Evolutionary conservation across 1,140 invertebrate species (phyloP).

Genomic region (Agrypnia vestita): DNA sequence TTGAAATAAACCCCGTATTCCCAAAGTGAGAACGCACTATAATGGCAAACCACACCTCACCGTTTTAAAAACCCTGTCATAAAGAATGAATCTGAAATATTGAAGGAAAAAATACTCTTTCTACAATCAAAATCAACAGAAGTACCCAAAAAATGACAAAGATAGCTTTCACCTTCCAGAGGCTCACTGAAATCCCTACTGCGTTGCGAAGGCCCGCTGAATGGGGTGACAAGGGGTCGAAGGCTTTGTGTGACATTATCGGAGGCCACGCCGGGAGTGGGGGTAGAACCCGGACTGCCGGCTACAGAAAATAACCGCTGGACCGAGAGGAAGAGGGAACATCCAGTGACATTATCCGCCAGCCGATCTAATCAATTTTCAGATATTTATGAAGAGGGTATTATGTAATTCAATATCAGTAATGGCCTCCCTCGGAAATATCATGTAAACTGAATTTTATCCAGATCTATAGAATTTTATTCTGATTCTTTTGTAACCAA

Average conservation of each 20-base stretch:
- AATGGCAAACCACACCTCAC: too few relatives aligned
- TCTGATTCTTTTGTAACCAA: too few relatives aligned
- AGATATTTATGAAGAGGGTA: conserved; percentile 11
- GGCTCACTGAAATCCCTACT: conserved; percentile 28
- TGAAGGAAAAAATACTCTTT: too few relatives aligned
- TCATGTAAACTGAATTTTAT: too few relatives aligned
- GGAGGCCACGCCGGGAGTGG: not conserved
- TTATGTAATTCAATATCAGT: not conserved
- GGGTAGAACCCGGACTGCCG: not conserved
- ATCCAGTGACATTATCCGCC: conserved; percentile 9
- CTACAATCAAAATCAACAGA: too few relatives aligned
- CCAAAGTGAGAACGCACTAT: too few relatives aligned
- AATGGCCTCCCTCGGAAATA: not conserved
- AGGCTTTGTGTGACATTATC: conserved; percentile 35
- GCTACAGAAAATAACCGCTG: conserved; percentile 13
- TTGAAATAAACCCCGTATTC: too few relatives aligned
- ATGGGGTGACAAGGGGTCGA: not conserved
- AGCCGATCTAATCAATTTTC: conserved; percentile 24
- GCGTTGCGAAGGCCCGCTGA: not conserved
- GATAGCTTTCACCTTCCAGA: conserved; percentile 8
- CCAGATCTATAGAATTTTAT: too few relatives aligned
- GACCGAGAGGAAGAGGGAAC: conserved; percentile 15
- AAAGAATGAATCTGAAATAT: too few relatives aligned
- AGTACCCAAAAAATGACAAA: not conserved
- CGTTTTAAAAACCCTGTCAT: too few relatives aligned